Percentiles rank a stretch among this genome's conserved stretches.
phyloP scores from a whole-genome alignment of 2,888 invertebrate genomes.

The Tanypteryx hageni region DNA sequence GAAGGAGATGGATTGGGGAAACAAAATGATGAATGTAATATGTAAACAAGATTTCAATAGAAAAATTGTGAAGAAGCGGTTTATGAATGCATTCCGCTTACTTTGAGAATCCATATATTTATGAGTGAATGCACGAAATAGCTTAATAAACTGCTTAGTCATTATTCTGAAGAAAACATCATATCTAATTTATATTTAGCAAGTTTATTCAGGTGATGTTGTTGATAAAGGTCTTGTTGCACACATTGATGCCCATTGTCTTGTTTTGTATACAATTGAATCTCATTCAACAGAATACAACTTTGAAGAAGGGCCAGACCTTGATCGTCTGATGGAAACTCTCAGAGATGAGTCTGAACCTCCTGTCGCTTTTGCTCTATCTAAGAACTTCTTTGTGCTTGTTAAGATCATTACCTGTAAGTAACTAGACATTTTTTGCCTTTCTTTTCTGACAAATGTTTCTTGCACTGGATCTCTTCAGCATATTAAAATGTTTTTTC shows the following conservation, averaged over 20 bases:
- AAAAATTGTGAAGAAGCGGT: too few relatives aligned
- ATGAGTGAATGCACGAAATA: too few relatives aligned
- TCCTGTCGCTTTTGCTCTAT: slow-evolving; percentile 84
- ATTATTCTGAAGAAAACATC: too few relatives aligned
- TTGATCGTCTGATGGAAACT: slow-evolving; percentile 78
- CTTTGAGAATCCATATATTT: too few relatives aligned
- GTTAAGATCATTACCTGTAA: slow-evolving; percentile 86
- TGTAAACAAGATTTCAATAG: too few relatives aligned
- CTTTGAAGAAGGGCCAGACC: slow-evolving; percentile 74
- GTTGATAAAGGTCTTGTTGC: neutral
- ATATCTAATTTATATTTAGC: too few relatives aligned
- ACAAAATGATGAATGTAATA: too few relatives aligned
- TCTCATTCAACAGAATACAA: slow-evolving; percentile 45
- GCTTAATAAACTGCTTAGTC: too few relatives aligned
- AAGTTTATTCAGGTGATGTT: too few relatives aligned
- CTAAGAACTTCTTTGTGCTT: slow-evolving; percentile 84
- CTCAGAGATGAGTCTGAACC: slow-evolving; percentile 78
- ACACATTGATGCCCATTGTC: neutral
- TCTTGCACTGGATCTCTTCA: neutral
- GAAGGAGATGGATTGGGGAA: too few relatives aligned
- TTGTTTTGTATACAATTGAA: neutral
- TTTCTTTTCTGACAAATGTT: neutral
- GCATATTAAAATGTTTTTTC: slow-evolving; percentile 17
- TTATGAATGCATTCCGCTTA: too few relatives aligned
- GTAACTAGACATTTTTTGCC: slow-evolving; percentile 73